Base-by-base conservation (phyloP, 2,888 invertebrate genomes). In the Phalangium opilio region DNA sequence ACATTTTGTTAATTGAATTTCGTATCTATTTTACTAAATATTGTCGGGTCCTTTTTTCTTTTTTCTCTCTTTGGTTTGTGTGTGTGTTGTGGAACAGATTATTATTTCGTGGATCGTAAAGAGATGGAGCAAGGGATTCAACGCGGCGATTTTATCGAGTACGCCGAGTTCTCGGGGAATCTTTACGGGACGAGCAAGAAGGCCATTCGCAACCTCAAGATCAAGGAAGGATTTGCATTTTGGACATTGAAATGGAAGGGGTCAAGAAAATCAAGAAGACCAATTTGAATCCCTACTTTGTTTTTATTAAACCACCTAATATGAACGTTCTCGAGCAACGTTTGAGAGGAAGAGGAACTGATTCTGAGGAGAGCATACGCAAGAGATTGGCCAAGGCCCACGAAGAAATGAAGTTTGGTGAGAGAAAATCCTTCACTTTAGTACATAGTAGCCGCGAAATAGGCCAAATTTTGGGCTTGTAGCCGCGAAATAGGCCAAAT, bases 191-290 rank as follows among this genome's bases (percentile, higher is more conserved):
- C 8, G 64, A 87, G 95, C 66, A 85, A 86, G 67, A 72, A 73
- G 58, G 82, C 93, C 0, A 85, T 98, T 0, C 75, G 81, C 58
- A 77, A 78, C 52, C 84, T 96, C 76, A 78, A 51, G 69, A 72
- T 14, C 72, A 77, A 14, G 93, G 93, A 2, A 82, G 82, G 63
- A 78, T 95, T 38, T 95, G 95, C 63, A 78, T 96, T 2, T 69
- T 96, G 55, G 96, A 96, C 64, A 86, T 96, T 57, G 95, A 96
- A 60, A 78, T 87, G 45, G 85, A 95, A 70, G 96, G 95, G 17
- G 93, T 95, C 0, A 83, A 84, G 59, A 83, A 79, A 66, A 78
- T 96, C 11, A 86, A 84, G 62, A 73, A 76, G 48, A 66, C 68
- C 10, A 77, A 83, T 61, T 69, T 95, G 10, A 75, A 86, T 64